These are phyloP conservation scores for Muricea muricata DNA, from an alignment of 92 coral and sea anemone species.

Conservation along the genomic window DNA sequence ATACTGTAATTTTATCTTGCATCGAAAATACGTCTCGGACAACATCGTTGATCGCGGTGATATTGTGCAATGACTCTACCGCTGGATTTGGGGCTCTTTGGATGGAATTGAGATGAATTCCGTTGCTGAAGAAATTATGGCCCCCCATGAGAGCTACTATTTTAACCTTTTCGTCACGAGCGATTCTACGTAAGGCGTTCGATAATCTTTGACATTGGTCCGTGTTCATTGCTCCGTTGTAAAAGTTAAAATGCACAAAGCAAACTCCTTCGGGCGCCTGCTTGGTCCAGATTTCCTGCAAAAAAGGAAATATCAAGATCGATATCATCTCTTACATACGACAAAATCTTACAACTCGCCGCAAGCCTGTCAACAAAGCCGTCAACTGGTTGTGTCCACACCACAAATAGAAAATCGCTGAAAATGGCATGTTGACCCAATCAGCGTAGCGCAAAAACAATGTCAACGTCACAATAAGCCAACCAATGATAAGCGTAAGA, in stretches of 20 bases:
- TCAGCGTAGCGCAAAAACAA: too few relatives aligned
- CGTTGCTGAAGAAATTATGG: slow-evolving; percentile 75
- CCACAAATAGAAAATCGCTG: too few relatives aligned
- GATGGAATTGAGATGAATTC: slow-evolving; percentile 75
- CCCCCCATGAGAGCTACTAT: slow-evolving; percentile 81
- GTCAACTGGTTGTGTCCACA: too few relatives aligned
- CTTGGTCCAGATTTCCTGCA: slow-evolving; percentile 77
- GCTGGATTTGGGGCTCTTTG: slow-evolving; percentile 69
- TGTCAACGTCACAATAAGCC: too few relatives aligned
- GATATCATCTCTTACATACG: too few relatives aligned
- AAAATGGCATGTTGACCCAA: too few relatives aligned
- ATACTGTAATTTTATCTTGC: slow-evolving; percentile 69
- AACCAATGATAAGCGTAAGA: too few relatives aligned
- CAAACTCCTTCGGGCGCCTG: slow-evolving; percentile 78
- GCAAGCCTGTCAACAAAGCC: too few relatives aligned
- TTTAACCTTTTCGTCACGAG: slow-evolving; percentile 61
- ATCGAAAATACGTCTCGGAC: slow-evolving; percentile 67
- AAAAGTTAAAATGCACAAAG: slow-evolving; percentile 71
- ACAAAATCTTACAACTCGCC: too few relatives aligned
- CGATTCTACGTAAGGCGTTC: slow-evolving; percentile 46
- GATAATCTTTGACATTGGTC: slow-evolving; percentile 70
- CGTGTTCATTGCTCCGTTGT: slow-evolving; percentile 85
- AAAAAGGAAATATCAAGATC: too few relatives aligned
- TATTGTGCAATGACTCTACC: slow-evolving; percentile 73
- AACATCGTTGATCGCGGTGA: slow-evolving; percentile 79